phyloP scores from a whole-genome alignment of 2,797 vertebrate genomes.

The Poeciliopsis infans region DNA sequence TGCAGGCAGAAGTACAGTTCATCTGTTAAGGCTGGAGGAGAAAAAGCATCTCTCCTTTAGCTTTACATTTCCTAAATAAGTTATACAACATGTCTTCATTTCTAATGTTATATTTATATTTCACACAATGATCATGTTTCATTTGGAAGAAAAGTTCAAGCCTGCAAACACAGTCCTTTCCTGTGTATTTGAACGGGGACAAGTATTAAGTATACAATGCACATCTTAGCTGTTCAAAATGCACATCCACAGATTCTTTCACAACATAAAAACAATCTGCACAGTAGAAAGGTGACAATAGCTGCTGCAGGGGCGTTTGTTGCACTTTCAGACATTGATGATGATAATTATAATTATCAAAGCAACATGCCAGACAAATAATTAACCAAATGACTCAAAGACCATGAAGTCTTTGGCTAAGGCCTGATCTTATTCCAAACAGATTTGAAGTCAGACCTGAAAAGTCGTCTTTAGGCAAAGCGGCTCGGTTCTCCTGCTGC shows the following conservation, averaged over 20 bases:
- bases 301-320: neutral
- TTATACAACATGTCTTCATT: neutral
- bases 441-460: neutral
- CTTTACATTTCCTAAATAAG: neutral
- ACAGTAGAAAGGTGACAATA: neutral
- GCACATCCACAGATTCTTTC: too few species aligned
- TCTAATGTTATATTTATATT: neutral
- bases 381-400: neutral
- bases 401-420: neutral
- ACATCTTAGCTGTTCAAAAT: too few species aligned
- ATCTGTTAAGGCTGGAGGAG: too few species aligned
- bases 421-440: neutral
- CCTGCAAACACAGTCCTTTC: neutral
- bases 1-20: neutral
- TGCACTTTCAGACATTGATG: neutral
- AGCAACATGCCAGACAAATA: neutral
- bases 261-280: neutral
- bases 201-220: too few species aligned
- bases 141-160: neutral
- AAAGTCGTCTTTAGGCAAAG: neutral
- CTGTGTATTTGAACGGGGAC: too few species aligned
- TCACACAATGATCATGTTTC: neutral
- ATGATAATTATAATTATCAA: neutral
- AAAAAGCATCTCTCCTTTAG: neutral
- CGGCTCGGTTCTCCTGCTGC: too few species aligned